Conservation (phyloP, 2,113 vertebrate species). For the Pipra filicauda region DNA sequence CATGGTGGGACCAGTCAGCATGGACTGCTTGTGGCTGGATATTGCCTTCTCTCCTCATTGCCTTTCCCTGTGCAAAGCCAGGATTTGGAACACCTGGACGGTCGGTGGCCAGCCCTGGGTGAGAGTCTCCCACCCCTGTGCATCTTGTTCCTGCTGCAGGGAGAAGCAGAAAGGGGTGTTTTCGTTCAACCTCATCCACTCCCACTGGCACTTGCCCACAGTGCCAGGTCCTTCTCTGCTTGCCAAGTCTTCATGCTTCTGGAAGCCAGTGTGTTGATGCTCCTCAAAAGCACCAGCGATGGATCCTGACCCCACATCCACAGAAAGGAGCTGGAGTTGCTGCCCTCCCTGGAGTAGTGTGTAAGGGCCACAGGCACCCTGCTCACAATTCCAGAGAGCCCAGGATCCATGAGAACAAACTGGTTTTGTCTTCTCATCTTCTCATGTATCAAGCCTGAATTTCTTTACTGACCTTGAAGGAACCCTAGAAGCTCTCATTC, state of each 20-base stretch:
- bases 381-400: background rate
- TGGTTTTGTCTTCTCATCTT: too few species aligned
- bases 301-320: background rate
- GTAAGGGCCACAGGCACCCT: background rate
- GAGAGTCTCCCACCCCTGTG: background rate
- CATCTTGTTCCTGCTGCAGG: fast-evolving
- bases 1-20: background rate
- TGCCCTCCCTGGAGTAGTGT: background rate
- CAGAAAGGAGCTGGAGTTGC: background rate
- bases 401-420: background rate
- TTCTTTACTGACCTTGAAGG: too few species aligned
- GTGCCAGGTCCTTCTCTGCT: background rate
- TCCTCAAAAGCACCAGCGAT: background rate
- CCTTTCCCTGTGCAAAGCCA: background rate
- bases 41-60: background rate
- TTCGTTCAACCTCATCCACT: background rate
- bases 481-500: too few species aligned
- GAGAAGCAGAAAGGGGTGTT: background rate
- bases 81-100: background rate
- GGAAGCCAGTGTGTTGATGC: background rate
- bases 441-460: too few species aligned
- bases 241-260: background rate
- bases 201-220: background rate
- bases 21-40: background rate
- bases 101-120: too few species aligned